Base-by-base conservation (phyloP, 2,888 invertebrate species). In the Philhelius pedissequus region DNA sequence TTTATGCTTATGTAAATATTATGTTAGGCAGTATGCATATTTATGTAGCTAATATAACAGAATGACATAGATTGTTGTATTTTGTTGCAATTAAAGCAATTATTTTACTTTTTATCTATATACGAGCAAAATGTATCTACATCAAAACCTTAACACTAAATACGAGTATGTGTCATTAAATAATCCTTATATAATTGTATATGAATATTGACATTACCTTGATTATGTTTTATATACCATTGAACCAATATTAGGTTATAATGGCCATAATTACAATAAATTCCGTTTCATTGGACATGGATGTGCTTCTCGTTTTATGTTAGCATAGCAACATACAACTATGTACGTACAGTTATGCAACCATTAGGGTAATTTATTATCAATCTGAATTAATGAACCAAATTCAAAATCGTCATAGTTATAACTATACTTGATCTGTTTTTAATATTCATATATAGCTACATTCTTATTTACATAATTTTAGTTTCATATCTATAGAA, bases 211-310 rank as follows among this genome's bases (percentile, higher is more conserved):
- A 64, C 64, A 48, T 64, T 64, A 48, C 64, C 64, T 64, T 64
- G 64, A 64, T 64, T 64, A 32, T 8, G 35, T 45, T 71, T 52
- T 68, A 27, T 68, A 27, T 52, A 54, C 45, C 56, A 32, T 32
- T 22, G 1, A 0, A 27, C 62, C 40, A 40, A 76, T 56, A 70
- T 70, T 58, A 35, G 70, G 7, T 70, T 64, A 64, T 81, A 76
- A 81, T 76, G 75, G 48, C 48, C 27, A 25, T 64, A 40, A 76
- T 66, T 81, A 70, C 68, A 74, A 30, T 64, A n/a, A 32, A 64
- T 64, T 52, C 56, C 18, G 40, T 64, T 70, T 76, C 62, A 66
- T 18, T 64, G 48, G 32, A 43, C 64, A 62, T 32, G 18, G 20
- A 32, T 64, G 32, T 45, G 20, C 20, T 45, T 64, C 13, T 32